Base-by-base conservation (phyloP, 1,140 invertebrate species). In the Ceratitis capitata region DNA sequence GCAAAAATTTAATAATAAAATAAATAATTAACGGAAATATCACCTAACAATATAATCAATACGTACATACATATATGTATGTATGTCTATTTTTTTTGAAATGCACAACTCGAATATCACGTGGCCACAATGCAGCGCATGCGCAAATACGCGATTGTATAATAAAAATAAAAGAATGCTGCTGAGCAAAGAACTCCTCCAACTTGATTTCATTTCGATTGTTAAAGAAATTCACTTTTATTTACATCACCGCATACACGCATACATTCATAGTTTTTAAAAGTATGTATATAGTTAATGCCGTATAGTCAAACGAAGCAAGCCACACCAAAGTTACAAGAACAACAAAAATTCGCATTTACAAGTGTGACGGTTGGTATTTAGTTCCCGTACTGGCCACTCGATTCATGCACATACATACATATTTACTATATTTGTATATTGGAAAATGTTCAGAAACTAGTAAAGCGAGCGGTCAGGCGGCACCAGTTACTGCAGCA, bases 211-310 rank as follows among this genome's bases (percentile, higher is more conserved):
- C n/a, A n/a, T n/a, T n/a, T n/a, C 16, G 5, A 42, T 42, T 6
- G 39, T n/a, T 12, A 26, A 78, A 45, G 69, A 78, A 78, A 23
- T 78, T 78, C 69, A 45, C 69, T 78, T 78, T 78, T 78, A 78
- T 78, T 78, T 78, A 47, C 69, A 26, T 26, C 10, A n/a, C n/a
- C n/a, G n/a, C n/a, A n/a, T n/a, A n/a, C n/a, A n/a, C n/a, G n/a
- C n/a, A n/a, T 2, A 26, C 69, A 78, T 78, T 78, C n/a, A n/a
- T 78, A 78, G 45, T 26, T 19, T n/a, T 78, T 1, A 45, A n/a
- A 69, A 69, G 1, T 23, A 9, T 26, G 9, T 23, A 23, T 10
- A 56, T 10, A 56, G 16, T 56, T 9, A 58, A 14, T 26, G 58
- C 58, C 7, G 29, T 0, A n/a, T n/a, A n/a, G n/a, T n/a, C n/a